Evolutionary conservation across 2,888 invertebrate species (phyloP).

Genomic region (Spilarctia lutea): DNA sequence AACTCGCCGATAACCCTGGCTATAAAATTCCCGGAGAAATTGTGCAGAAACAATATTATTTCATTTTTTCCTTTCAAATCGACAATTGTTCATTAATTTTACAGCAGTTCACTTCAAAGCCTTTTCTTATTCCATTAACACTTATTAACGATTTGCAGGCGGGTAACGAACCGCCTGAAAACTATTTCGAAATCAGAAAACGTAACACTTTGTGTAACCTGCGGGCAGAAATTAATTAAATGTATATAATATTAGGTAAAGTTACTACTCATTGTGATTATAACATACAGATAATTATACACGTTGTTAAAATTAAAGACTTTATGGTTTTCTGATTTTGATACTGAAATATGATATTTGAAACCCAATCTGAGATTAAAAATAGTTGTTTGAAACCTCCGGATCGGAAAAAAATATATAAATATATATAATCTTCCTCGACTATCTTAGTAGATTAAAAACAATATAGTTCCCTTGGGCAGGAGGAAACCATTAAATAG

Average conservation of each 20-base stretch:
- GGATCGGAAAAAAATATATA: background rate
- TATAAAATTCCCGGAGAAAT: constrained; percentile 15
- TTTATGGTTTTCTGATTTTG: too few relatives aligned
- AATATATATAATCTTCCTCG: constrained; percentile 15
- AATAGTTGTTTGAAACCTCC: background rate
- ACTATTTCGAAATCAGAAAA: background rate
- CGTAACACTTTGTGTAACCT: too few relatives aligned
- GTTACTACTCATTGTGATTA: too few relatives aligned
- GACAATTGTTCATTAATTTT: constrained; percentile 24
- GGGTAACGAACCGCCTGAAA: constrained; percentile 4
- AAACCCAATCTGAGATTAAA: background rate
- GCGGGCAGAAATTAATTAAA: too few relatives aligned
- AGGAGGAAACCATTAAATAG: constrained; percentile 45
- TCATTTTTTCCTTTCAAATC: constrained; percentile 12
- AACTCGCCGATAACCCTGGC: background rate
- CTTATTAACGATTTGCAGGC: constrained; percentile 18
- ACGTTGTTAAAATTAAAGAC: too few relatives aligned
- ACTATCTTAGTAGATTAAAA: constrained; percentile 53
- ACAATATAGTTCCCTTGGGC: constrained; percentile 52
- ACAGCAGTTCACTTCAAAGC: constrained; percentile 18
- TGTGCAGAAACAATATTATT: background rate
- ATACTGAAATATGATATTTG: background rate
- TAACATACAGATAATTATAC: too few relatives aligned
- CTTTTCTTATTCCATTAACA: constrained; percentile 23
- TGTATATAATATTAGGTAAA: too few relatives aligned